Percentiles rank a stretch among this genome's conserved stretches.
These are phyloP conservation scores for Falcunculus frontatus DNA, from an alignment of 2,113 vertebrate genomes.

Conservation along the genomic window DNA sequence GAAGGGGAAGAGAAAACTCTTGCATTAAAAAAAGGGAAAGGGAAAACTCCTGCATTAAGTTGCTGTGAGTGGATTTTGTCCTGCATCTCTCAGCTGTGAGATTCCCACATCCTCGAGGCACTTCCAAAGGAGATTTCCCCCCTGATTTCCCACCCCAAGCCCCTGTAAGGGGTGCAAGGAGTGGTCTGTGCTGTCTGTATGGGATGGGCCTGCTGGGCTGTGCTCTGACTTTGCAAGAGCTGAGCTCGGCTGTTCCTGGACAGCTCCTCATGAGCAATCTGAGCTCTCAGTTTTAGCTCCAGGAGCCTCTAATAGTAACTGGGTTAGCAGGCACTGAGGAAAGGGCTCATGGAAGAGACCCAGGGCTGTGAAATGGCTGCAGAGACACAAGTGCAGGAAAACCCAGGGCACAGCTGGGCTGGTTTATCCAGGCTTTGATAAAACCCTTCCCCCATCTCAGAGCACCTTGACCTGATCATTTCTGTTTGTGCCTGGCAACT, in stretches of 20 bases:
- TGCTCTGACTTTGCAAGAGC: neutral
- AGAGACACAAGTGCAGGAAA: neutral
- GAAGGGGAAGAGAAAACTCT: neutral
- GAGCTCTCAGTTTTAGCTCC: neutral
- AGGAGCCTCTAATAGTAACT: neutral
- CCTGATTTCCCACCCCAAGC: neutral
- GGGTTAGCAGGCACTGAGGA: neutral
- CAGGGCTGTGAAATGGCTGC: neutral
- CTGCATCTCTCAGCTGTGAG: neutral
- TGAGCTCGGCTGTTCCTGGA: neutral
- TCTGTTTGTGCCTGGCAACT: neutral
- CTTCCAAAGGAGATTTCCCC: neutral
- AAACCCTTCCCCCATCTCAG: neutral
- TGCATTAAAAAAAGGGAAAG: neutral
- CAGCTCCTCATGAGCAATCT: neutral
- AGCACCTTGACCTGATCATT: neutral
- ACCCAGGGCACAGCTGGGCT: neutral
- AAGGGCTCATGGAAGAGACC: neutral
- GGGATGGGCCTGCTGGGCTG: too few species aligned
- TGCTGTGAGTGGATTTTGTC: neutral
- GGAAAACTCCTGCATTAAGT: neutral
- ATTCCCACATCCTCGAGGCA: neutral
- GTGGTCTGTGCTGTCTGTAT: neutral
- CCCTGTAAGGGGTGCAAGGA: accelerated
- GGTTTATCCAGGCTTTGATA: constrained; percentile 27